Base-by-base conservation (phyloP, 2,113 vertebrate species). In the Cyprinus carpio region DNA sequence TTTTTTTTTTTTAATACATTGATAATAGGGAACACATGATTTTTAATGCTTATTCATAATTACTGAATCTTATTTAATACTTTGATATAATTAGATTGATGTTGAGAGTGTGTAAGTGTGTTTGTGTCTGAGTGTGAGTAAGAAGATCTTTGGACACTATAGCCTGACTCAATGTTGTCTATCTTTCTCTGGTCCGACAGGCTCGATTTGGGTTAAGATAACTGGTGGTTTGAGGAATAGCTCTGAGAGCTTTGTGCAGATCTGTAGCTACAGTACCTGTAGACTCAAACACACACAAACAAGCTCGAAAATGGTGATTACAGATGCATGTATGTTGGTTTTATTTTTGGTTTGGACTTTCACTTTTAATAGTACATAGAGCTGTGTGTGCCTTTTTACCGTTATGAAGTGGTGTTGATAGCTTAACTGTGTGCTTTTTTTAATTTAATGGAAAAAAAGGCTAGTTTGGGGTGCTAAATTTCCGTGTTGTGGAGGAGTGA, bases 171-270 rank as follows among this genome's bases (percentile, higher is more conserved):
- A 97, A 97, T 97, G 94, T 96, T 96, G 95, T 98, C 95, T 97
- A 95, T 98, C 95, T 99, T 96, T 99, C 96, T 99, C 96, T 98
- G 97, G 97, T 98, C 93, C 96, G 97, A 99, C 97, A 99, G 98
- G 98, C 96, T 98, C 95, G 93, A 96, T 97, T 96, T 96, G 96
- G 95, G 96, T 98, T 99, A 99, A 98, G 95, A 96, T 99, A 96
- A 97, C 97, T 96, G 96, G 94, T 97, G 97, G 95, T 98, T 97
- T 97, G 96, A 96, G 97, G 97, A 97, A 97, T 99, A 98, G 97
- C 96, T 96, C 96, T 96, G 95, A 94, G 94, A 95, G 95, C 97
- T 89, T 97, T 96, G 96, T 96, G 94, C 96, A 97, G 93, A 94
- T 94, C 94, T 94, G 91, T 88, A 93, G 88, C 97, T 96, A 97